phyloP scores from a whole-genome alignment of 2,888 invertebrate species.

The Aleiodes testaceus region DNA sequence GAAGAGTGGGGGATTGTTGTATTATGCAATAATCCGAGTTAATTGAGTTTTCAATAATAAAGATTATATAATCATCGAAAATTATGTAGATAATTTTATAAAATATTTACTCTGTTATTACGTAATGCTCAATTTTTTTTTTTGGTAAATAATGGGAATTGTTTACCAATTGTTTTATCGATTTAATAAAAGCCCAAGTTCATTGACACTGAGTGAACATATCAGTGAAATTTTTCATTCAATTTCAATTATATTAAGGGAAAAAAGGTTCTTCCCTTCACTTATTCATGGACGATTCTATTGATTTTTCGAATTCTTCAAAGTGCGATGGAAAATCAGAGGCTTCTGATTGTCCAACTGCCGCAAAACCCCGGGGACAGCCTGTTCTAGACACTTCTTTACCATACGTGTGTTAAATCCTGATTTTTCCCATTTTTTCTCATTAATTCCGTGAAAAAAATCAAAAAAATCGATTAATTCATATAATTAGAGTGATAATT shows the following conservation, averaged over 20 bases:
- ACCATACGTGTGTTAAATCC: constrained; percentile 74
- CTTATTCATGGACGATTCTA: background rate
- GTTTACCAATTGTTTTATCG: constrained; percentile 3
- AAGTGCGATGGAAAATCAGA: constrained; percentile 60
- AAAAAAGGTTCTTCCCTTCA: too few relatives aligned
- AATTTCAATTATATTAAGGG: background rate
- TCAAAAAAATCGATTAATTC: background rate
- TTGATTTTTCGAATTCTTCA: background rate
- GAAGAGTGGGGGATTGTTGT: too few relatives aligned
- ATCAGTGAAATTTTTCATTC: background rate
- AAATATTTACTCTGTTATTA: too few relatives aligned
- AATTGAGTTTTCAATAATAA: too few relatives aligned
- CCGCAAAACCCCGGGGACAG: constrained; percentile 67
- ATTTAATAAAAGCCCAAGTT: constrained; percentile 24
- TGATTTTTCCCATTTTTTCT: too few relatives aligned
- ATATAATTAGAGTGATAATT: background rate
- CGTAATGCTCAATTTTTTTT: too few relatives aligned
- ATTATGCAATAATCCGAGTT: too few relatives aligned
- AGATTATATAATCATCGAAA: too few relatives aligned
- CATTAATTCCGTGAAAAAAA: too few relatives aligned
- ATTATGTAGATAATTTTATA: too few relatives aligned
- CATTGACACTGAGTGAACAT: background rate
- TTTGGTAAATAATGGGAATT: too few relatives aligned
- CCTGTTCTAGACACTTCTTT: constrained; percentile 79
- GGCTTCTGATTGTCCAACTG: constrained; percentile 70